Evolutionary conservation across 2,888 invertebrate genomes (phyloP).

Genomic region (Diogma glabrata): DNA sequence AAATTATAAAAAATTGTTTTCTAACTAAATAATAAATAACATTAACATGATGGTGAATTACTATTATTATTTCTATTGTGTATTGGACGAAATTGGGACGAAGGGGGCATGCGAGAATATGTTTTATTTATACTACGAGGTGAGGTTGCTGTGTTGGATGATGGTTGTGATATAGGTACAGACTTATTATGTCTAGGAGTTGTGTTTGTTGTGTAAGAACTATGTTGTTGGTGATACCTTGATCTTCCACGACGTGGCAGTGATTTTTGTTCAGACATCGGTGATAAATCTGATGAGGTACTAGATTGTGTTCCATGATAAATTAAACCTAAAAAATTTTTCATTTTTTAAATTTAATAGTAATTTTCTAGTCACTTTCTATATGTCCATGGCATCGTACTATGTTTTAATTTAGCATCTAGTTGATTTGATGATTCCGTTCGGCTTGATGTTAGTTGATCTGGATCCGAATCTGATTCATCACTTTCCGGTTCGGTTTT

Average conservation of each 20-base stretch:
- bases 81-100: slow-evolving; percentile 38
- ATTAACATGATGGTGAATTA: slow-evolving; percentile 25
- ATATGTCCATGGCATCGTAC: slow-evolving; percentile 28
- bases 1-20: slow-evolving; percentile 9
- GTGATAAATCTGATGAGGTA: slow-evolving; percentile 65
- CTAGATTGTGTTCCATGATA: slow-evolving; percentile 65
- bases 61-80: slow-evolving; percentile 34
- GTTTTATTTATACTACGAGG: slow-evolving; percentile 31
- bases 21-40: slow-evolving; percentile 2
- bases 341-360: slow-evolving; percentile 6
- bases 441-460: slow-evolving; percentile 58
- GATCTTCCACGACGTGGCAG: slow-evolving; percentile 58
- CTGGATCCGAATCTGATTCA: slow-evolving; percentile 63
- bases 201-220: slow-evolving; percentile 39
- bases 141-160: slow-evolving; percentile 33
- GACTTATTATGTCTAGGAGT: slow-evolving; percentile 36
- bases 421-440: slow-evolving; percentile 64
- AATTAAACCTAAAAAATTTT: slow-evolving; percentile 46
- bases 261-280: slow-evolving; percentile 67
- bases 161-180: slow-evolving; percentile 26
- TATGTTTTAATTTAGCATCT: slow-evolving; percentile 58
- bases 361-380: not conserved
- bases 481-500: slow-evolving; percentile 59
- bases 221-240: slow-evolving; percentile 46
- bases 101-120: slow-evolving; percentile 29